These are phyloP conservation scores for Bovichtus diacanthus DNA, from an alignment of 2,797 vertebrate genomes.

Conservation along the genomic window DNA sequence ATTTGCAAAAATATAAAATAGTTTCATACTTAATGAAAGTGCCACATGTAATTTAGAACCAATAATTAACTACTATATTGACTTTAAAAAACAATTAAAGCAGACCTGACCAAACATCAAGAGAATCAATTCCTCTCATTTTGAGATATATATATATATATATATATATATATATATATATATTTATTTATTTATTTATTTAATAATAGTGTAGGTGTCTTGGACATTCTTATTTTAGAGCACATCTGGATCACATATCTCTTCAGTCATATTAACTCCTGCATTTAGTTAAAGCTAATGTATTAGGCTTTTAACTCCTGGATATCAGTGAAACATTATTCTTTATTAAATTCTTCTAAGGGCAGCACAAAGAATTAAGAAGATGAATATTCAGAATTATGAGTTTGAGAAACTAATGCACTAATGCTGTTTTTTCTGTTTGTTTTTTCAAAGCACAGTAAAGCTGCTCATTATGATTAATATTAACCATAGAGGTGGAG, in stretches of 20 bases:
- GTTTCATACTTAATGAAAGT: background rate
- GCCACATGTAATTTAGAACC: background rate
- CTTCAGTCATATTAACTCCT: background rate
- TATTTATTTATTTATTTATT: no score
- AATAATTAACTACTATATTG: background rate
- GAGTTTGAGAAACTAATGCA: background rate
- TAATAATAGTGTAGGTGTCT: background rate
- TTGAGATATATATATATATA: background rate
- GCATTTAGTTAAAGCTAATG: constrained; percentile 3
- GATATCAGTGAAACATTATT: constrained; percentile 30
- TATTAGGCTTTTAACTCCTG: background rate
- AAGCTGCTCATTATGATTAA: constrained; percentile 51
- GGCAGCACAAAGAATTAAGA: constrained; percentile 14
- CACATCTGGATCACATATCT: background rate
- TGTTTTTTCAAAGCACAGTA: constrained; percentile 39
- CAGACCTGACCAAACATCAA: background rate
- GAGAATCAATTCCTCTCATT: background rate
- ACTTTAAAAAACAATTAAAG: background rate
- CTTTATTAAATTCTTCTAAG: constrained; percentile 26
- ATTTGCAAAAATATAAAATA: background rate
- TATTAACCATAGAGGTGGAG: constrained; percentile 50
- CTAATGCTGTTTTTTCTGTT: constrained; percentile 19
- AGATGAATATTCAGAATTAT: constrained; percentile 20
- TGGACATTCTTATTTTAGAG: constrained; percentile 12
- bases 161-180: no score